Evolutionary conservation across 2,113 vertebrate species (phyloP).

Genomic region (Microcebus ravelobensis): DNA sequence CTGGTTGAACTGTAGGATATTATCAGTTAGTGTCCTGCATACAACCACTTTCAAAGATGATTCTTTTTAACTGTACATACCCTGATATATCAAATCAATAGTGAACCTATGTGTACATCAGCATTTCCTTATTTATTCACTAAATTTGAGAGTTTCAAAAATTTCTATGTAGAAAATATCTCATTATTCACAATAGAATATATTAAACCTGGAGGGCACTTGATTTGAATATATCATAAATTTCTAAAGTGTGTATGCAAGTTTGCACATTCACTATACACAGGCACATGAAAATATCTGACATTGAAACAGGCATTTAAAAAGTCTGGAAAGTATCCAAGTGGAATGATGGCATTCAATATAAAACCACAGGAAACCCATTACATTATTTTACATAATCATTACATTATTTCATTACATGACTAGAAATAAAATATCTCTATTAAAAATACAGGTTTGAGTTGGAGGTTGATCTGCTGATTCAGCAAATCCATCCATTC

Average conservation of each 20-base stretch:
- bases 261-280: not conserved
- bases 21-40: not conserved
- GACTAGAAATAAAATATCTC: slow-evolving; percentile 1
- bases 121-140: not conserved
- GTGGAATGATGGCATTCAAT: not conserved
- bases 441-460: slow-evolving; percentile 7
- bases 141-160: not conserved
- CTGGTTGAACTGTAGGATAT: not conserved
- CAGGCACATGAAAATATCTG: not conserved
- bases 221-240: not conserved
- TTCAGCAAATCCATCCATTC: not conserved
- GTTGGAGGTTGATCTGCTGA: not conserved
- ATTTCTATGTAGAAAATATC: not conserved
- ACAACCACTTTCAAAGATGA: not conserved
- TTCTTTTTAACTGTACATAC: not conserved
- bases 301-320: not conserved
- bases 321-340: not conserved
- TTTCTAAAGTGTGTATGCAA: not conserved
- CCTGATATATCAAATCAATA: not conserved
- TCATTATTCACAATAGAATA: not conserved
- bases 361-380: not conserved
- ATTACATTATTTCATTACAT: not conserved
- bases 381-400: not conserved
- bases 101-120: not conserved
- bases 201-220: not conserved